Conservation (phyloP, 1,140 invertebrate species). For the Listronotus bonariensis region DNA sequence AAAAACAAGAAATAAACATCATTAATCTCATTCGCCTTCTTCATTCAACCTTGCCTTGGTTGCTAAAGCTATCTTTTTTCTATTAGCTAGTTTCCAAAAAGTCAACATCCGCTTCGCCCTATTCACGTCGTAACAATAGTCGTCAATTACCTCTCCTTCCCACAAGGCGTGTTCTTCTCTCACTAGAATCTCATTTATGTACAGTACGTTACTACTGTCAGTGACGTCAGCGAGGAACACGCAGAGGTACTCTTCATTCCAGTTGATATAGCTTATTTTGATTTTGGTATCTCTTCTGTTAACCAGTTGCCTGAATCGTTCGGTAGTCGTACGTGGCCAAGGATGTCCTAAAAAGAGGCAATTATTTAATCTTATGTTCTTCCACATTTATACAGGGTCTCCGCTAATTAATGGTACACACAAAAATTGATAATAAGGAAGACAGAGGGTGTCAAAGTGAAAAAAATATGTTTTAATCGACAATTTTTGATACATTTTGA, state of each 20-base stretch:
- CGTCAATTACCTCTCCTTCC: constrained; percentile 41
- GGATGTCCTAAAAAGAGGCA: constrained; percentile 16
- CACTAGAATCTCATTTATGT: constrained; percentile 45
- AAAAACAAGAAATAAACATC: too few relatives aligned
- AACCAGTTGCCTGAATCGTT: constrained; percentile 35
- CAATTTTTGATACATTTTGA: too few relatives aligned
- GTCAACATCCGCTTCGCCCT: constrained; percentile 15
- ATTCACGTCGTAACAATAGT: constrained; percentile 4
- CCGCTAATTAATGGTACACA: too few relatives aligned
- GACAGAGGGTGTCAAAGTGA: too few relatives aligned
- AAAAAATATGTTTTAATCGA: too few relatives aligned
- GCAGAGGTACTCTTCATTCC: constrained; percentile 38
- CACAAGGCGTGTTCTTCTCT: constrained; percentile 41
- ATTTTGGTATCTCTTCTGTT: constrained; percentile 32
- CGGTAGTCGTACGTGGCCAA: constrained; percentile 32
- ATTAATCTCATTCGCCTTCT: too few relatives aligned
- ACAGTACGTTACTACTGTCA: constrained; percentile 35
- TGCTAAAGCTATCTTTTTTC: not conserved
- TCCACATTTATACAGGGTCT: too few relatives aligned
- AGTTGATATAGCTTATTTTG: constrained; percentile 42
- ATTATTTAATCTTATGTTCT: too few relatives aligned
- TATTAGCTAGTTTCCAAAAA: constrained; percentile 20
- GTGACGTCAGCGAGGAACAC: constrained; percentile 46
- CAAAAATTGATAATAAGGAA: too few relatives aligned
- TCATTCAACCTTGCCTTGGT: not conserved